Evolutionary conservation across 2,888 invertebrate genomes (phyloP), one percentile per base, ranked within the genome.

Genomic region (Cistogaster globosa): DNA sequence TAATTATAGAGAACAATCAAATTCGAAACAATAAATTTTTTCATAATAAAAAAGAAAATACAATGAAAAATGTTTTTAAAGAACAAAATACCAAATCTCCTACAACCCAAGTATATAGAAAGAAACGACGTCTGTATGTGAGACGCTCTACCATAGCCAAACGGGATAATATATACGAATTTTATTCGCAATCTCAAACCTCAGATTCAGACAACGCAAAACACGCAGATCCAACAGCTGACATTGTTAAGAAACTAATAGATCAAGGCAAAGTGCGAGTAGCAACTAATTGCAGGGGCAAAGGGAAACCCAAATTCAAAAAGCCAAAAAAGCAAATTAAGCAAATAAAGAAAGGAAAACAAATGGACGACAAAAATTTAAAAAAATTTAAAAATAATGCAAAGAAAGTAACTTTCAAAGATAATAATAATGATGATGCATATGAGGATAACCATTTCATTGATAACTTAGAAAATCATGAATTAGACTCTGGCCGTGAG

Each of bases 181-280:
- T 91, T 82, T 83, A 90, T 1, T 90, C 90, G 0, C 89, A 90
- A 58, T 90, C 92, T 1, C 90, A 91, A 86, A 89, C 89, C 8
- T 88, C 89, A 1, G 90, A 89, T 60, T 86, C 88, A 1, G 88
- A 89, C 9, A 42, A 53, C 2, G 72, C 77, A 20, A 86, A 86
- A 53, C 76, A 77, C 7, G 12, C 42, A 4, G 91, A 92, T 87
- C 90, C 91, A 1, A 88, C 89, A 1, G 90, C 89, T 2, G 92
- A 92, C 83, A 87, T 92, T 16, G 89, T 92, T 32, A 87, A 90
- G 68, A 88, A 89, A 77, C 86, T 92, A 81, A 93, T 94, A 86
- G 93, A 93, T 90, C 93, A 94, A 91, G 94, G 94, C 89, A 94
- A 93, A 93, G 92, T 93, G 77, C 89, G 93, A 88, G 93, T 93